Conservation (phyloP, 2,113 vertebrate genomes). For the Malurus melanocephalus region DNA sequence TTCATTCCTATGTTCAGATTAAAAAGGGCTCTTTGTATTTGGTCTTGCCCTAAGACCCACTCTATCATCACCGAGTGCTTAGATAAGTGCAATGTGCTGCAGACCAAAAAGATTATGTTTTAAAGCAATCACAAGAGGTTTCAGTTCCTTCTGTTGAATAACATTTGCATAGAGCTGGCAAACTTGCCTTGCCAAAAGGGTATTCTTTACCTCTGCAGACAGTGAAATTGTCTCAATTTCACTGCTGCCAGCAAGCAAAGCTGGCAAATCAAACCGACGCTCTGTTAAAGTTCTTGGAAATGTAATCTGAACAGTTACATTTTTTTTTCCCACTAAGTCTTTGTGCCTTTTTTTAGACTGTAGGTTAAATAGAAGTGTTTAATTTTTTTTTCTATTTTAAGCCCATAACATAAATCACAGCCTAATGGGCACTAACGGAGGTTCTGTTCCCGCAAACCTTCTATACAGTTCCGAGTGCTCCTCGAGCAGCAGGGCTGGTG, state of each 20-base stretch:
- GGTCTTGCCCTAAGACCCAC: constrained; percentile 54
- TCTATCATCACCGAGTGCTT: constrained; percentile 38
- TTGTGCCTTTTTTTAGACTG: constrained; percentile 72
- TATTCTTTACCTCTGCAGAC: constrained; percentile 45
- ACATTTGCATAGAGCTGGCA: constrained; percentile 40
- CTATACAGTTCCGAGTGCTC: constrained; percentile 13
- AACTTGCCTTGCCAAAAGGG: constrained; percentile 9
- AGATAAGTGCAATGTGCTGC: constrained; percentile 60
- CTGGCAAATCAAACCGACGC: constrained; percentile 10
- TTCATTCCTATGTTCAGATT: constrained; percentile 27
- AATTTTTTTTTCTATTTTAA: constrained; percentile 42
- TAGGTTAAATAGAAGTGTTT: constrained; percentile 23
- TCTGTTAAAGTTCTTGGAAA: constrained; percentile 31
- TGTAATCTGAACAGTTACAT: constrained; percentile 15
- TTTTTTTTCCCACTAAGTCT: constrained; percentile 1
- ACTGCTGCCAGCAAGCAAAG: constrained; percentile 33
- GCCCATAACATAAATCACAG: constrained; percentile 13
- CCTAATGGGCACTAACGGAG: constrained; percentile 27
- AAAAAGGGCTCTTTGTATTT: constrained; percentile 66
- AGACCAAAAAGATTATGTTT: constrained; percentile 67
- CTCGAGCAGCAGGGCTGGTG: constrained; percentile 22
- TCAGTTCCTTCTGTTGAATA: constrained; percentile 40
- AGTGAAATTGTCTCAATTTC: constrained; percentile 35
- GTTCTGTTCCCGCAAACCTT: constrained; percentile 25
- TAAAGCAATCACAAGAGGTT: constrained; percentile 46